phyloP scores from a whole-genome alignment of 2,888 invertebrate genomes.

The Adelognathus sp. region DNA sequence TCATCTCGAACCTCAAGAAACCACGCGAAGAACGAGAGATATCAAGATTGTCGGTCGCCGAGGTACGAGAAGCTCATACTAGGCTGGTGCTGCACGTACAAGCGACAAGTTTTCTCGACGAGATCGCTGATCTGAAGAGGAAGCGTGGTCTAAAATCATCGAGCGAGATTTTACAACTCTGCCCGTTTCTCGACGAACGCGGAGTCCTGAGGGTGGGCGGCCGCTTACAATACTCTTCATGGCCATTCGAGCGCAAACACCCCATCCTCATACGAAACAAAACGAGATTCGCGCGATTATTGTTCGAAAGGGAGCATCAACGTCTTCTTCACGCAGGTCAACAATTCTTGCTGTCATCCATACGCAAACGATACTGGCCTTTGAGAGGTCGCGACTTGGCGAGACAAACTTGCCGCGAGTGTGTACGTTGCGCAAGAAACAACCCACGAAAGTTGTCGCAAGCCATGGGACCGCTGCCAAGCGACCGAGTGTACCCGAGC shows the following conservation, averaged over 20 bases:
- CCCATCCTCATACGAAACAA: conserved; percentile 34
- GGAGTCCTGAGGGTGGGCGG: conserved; percentile 58
- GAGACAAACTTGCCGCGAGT: conserved; percentile 47
- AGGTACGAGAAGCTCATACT: conserved; percentile 15
- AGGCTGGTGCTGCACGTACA: neutral
- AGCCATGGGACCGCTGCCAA: conserved; percentile 15
- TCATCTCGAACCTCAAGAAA: conserved; percentile 13
- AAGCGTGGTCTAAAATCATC: neutral
- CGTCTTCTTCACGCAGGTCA: conserved; percentile 54
- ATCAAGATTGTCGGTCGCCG: neutral
- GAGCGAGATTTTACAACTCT: conserved; percentile 22
- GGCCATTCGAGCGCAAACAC: conserved; percentile 21
- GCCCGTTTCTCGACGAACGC: conserved; percentile 41
- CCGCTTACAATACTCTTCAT: conserved; percentile 24
- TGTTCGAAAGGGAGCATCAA: conserved; percentile 54
- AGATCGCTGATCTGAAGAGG: conserved; percentile 8
- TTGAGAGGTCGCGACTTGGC: conserved; percentile 50
- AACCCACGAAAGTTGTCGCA: conserved; percentile 7
- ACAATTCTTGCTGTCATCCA: conserved; percentile 36
- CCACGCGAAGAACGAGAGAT: neutral
- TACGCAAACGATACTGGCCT: conserved; percentile 56
- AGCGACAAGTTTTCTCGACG: conserved; percentile 6
- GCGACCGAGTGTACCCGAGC: conserved; percentile 28
- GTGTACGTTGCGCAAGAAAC: conserved; percentile 54
- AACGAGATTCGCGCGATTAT: conserved; percentile 26